These are phyloP conservation scores for Meghimatium bilineatum DNA, from an alignment of 2,888 invertebrate genomes.

Conservation along the genomic window DNA sequence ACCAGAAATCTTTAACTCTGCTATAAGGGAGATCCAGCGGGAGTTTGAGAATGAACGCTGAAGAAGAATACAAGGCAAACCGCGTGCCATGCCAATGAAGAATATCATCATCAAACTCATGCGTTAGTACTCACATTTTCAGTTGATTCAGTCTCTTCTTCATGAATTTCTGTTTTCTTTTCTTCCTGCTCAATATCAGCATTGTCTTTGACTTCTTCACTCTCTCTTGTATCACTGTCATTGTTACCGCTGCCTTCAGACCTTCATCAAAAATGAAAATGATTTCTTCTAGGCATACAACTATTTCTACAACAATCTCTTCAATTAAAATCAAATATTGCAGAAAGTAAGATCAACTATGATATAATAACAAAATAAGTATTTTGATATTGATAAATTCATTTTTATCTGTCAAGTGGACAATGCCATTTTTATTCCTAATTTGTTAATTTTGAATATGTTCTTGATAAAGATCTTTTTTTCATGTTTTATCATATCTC, in stretches of 20 bases:
- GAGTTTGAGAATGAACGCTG: too few species aligned
- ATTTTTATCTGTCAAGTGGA: too few species aligned
- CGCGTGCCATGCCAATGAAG: too few species aligned
- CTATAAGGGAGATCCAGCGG: too few species aligned
- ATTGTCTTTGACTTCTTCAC: constrained; percentile 5
- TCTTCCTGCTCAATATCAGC: not conserved
- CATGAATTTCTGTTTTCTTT: not conserved
- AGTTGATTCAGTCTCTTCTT: not conserved
- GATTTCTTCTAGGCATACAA: not conserved
- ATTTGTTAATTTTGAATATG: too few species aligned
- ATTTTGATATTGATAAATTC: too few species aligned
- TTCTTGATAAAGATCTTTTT: too few species aligned
- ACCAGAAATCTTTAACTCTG: too few species aligned
- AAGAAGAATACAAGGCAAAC: too few species aligned
- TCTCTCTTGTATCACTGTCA: not conserved
- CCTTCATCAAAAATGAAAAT: not conserved
- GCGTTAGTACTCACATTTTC: constrained; percentile 15
- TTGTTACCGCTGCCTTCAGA: constrained; percentile 7
- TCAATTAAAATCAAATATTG: not conserved
- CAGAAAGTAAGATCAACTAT: not conserved
- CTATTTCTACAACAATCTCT: not conserved
- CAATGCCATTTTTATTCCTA: too few species aligned
- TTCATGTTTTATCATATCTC: too few species aligned
- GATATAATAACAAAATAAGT: not conserved
- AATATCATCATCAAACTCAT: too few species aligned